These are phyloP conservation scores for Myioborus miniatus DNA, from an alignment of 2,797 vertebrate genomes.

Conservation along the genomic window DNA sequence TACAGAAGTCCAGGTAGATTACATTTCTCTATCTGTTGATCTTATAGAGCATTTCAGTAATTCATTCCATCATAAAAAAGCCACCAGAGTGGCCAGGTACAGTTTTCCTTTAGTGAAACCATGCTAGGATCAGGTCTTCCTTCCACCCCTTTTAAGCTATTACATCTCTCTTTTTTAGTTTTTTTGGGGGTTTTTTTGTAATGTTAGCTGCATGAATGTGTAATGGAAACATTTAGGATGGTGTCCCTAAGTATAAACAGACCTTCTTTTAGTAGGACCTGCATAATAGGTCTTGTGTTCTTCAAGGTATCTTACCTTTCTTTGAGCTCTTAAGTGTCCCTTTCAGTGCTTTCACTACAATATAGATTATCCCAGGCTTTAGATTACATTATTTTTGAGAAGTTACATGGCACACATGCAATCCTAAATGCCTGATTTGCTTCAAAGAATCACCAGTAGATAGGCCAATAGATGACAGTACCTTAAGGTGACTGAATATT, in stretches of 20 bases:
- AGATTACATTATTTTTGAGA: not conserved
- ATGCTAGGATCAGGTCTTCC: not conserved
- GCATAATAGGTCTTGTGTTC: not conserved
- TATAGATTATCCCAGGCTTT: not conserved
- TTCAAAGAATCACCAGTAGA: not conserved
- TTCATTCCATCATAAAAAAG: not conserved
- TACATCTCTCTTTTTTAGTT: not conserved
- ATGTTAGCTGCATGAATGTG: not conserved
- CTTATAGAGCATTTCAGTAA: rapidly evolving
- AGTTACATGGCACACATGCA: not conserved
- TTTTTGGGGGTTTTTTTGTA: not conserved
- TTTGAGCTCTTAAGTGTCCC: not conserved
- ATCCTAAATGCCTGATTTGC: not conserved
- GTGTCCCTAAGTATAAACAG: not conserved
- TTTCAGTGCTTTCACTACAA: not conserved
- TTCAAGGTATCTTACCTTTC: not conserved
- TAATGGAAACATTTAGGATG: not conserved
- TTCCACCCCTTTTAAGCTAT: not conserved
- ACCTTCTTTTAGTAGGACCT: not conserved
- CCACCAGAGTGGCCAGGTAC: not conserved
- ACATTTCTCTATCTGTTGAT: not conserved
- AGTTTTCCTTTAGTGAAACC: not conserved
- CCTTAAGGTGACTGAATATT: not conserved
- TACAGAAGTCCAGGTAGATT: not conserved
- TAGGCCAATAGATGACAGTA: not conserved